These are phyloP conservation scores for Echiichthys vipera DNA, from an alignment of 2,797 vertebrate genomes.

Conservation along the genomic window DNA sequence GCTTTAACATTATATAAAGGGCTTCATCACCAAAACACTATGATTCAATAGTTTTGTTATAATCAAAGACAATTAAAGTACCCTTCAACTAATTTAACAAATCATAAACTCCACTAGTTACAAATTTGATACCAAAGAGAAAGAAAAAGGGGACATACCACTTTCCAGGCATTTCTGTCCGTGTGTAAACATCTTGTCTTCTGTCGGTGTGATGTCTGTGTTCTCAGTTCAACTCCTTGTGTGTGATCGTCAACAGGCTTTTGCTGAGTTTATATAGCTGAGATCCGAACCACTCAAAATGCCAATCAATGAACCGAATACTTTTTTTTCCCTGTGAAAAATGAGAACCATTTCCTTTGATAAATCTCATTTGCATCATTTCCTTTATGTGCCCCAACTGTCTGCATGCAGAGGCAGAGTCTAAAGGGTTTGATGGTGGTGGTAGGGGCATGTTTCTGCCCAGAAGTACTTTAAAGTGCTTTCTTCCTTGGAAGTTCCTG, in stretches of 20 bases:
- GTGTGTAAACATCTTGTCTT: conserved; percentile 60
- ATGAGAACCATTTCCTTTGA: no score
- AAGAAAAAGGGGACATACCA: conserved; percentile 47
- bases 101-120: not conserved
- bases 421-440: not conserved
- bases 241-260: not conserved
- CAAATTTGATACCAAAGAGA: not conserved
- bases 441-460: conserved; percentile 25
- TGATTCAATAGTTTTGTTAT: not conserved
- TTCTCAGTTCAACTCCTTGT: conserved; percentile 17
- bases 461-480: not conserved
- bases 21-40: not conserved
- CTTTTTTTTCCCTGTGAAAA: no score
- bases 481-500: conserved; percentile 2
- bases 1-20: not conserved
- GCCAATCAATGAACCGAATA: conserved; percentile 48
- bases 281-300: not conserved
- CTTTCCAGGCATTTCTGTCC: conserved; percentile 43
- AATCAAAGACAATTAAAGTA: not conserved
- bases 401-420: conserved; percentile 63
- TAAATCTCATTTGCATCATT: no score
- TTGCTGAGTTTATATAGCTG: conserved; percentile 57
- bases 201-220: not conserved
- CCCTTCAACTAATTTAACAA: not conserved
- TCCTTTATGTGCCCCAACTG: conserved; percentile 18